Evolutionary conservation across 2,113 vertebrate species (phyloP).

Genomic region (Athene cunicularia): DNA sequence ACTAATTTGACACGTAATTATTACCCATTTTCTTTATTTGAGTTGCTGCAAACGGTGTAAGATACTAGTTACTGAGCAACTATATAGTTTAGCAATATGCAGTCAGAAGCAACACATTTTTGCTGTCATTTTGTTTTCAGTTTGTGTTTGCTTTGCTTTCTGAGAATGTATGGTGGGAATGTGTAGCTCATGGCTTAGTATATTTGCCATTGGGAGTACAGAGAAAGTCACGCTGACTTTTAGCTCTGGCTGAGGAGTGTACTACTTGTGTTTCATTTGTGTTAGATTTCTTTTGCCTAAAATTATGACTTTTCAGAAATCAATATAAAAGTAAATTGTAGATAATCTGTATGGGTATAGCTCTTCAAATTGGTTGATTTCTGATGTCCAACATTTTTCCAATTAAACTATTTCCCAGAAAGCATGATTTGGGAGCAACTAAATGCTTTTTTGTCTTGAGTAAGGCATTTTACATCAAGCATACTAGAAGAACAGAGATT

Average conservation of each 20-base stretch:
- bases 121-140: background rate
- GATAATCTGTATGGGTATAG: background rate
- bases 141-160: background rate
- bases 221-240: background rate
- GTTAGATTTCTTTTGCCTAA: conserved; percentile 10
- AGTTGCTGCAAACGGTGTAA: background rate
- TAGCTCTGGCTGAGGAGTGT: background rate
- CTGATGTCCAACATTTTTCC: background rate
- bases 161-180: background rate
- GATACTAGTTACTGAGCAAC: background rate
- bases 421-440: background rate
- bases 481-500: background rate
- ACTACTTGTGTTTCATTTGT: background rate
- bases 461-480: background rate
- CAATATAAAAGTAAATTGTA: background rate
- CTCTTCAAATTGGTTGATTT: background rate
- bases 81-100: background rate
- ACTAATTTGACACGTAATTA: background rate
- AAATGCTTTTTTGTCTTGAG: background rate
- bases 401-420: background rate
- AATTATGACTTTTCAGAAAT: background rate
- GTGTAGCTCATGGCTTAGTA: background rate
- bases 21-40: background rate
- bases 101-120: background rate
- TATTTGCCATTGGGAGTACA: background rate